Base-by-base conservation (phyloP, 2,888 invertebrate species). In the Drosophila monieri region DNA sequence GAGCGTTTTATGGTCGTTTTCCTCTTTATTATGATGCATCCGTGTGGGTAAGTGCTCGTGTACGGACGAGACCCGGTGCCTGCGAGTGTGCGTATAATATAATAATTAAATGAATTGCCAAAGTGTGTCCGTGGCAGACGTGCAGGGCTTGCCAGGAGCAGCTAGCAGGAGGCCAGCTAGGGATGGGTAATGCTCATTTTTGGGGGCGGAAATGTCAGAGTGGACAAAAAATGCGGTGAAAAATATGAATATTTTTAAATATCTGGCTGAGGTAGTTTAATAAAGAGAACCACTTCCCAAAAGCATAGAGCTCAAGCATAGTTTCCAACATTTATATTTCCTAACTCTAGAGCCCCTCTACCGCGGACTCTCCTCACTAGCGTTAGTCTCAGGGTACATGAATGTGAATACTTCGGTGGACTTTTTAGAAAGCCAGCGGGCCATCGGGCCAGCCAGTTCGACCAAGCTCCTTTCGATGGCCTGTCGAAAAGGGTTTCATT, bases 41-140 rank as follows among this genome's bases (percentile, higher is more conserved):
- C 18, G 39, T 58, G 27, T 61, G 60, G 49, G 57, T 53, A 35
- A 35, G 37, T 44, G n/a, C 23, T 35, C 23, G 48, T 53, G 12
- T 54, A 21, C 46, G 25, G 47, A 48, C 27, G 41, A 25, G 46
- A 44, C 2, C 21, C 2, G 5, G 6, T 46, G 52, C 57, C 41
- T 54, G 49, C 66, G 56, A 49, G 25, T 66, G 58, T 80, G 47
- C 55, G 48, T 77, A 79, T 88, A 83, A 84, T 78, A 89, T 85
- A 78, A 89, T 88, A 90, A 89, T 89, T 89, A 90, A 90, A 88
- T 76, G 88, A 89, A 88, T 89, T 88, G 86, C 84, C 83, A 85
- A 89, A 83, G 88, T 86, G 86, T 89, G 85, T 85, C 88, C 79
- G 77, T 74, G 74, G 72, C 80, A 77, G 78, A 83, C 79, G 87